Evolutionary conservation across 2,888 invertebrate genomes (phyloP), one percentile per base, ranked within the genome.

Genomic region (Antitype chi): DNA sequence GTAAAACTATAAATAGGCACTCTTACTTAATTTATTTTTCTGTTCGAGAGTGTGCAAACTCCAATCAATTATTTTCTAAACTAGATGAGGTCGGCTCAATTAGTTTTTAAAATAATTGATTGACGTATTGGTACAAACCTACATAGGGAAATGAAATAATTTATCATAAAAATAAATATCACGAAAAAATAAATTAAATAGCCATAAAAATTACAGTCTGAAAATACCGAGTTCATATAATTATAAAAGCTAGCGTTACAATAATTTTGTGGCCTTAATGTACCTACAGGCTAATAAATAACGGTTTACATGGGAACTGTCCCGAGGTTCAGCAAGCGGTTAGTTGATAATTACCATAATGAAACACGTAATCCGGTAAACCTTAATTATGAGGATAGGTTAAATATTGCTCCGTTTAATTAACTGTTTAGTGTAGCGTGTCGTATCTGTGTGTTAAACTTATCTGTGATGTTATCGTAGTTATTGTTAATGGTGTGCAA

Each of bases 261-360:
- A 63, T 66, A 63, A 74, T 84, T 64, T 74, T 70, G 68, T 73
- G 60, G 63, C 72, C 13, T 52, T 52, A 64, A 77, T 52, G 23
- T 63, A 63, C n/a, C n/a, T n/a, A n/a, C 68, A 74, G 25, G 52
- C 11, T 67, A 69, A 84, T 84, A 84, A 84, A 77, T 74, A 76
- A 75, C 49, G 13, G 76, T 70, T 69, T 72, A 80, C 70, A 76
- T 64, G 59, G 23, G n/a, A 53, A 49, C 77, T 75, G 66, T 84
- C 70, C 67, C 32, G 73, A 43, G 43, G 70, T 70, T 64, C 47
- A 63, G 32, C 73, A 25, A 70, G 82, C 74, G 83, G 85, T 85
- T 85, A 85, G 78, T 82, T 73, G 23, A 78, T 84, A 82, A 84
- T 85, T 85, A 72, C 47, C 82, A 81, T 83, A 85, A 68, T 83